Evolutionary conservation across 2,113 vertebrate genomes (phyloP).

Genomic region (Sceloporus undulatus): DNA sequence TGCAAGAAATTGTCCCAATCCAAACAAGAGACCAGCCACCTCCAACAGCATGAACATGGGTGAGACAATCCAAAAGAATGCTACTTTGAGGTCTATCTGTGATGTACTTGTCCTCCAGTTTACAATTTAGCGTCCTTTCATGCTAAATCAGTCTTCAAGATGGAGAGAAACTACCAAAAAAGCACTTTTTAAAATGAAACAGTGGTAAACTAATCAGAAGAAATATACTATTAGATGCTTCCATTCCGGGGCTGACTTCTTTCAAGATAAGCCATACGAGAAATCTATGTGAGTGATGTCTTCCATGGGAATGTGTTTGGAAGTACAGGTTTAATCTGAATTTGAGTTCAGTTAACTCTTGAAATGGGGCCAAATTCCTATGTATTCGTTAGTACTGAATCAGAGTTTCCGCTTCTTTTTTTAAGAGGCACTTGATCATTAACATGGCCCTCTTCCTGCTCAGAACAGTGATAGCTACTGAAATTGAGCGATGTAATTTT

Average conservation of each 20-base stretch:
- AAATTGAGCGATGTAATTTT: too few species aligned
- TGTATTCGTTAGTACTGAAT: too few species aligned
- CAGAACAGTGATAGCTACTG: too few species aligned
- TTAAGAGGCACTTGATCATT: too few species aligned
- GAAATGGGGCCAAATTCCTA: too few species aligned
- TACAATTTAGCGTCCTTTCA: background rate
- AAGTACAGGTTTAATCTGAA: too few species aligned
- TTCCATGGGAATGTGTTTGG: too few species aligned
- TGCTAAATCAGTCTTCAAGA: background rate
- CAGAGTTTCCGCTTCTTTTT: too few species aligned
- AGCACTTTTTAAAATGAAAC: background rate
- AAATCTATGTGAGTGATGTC: background rate
- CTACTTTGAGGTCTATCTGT: background rate
- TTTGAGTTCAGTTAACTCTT: too few species aligned
- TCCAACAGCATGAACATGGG: background rate
- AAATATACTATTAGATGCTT: conserved; percentile 1
- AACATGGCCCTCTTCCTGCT: too few species aligned
- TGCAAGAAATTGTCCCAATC: background rate
- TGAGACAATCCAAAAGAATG: background rate
- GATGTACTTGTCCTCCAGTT: background rate
- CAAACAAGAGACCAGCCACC: background rate
- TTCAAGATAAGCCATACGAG: background rate
- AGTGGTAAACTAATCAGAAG: background rate
- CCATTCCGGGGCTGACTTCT: background rate
- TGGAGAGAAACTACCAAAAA: background rate